Evolutionary conservation across 2,113 vertebrate species (phyloP), one percentile per base, ranked within the genome.

Genomic region (Mixornis gularis): DNA sequence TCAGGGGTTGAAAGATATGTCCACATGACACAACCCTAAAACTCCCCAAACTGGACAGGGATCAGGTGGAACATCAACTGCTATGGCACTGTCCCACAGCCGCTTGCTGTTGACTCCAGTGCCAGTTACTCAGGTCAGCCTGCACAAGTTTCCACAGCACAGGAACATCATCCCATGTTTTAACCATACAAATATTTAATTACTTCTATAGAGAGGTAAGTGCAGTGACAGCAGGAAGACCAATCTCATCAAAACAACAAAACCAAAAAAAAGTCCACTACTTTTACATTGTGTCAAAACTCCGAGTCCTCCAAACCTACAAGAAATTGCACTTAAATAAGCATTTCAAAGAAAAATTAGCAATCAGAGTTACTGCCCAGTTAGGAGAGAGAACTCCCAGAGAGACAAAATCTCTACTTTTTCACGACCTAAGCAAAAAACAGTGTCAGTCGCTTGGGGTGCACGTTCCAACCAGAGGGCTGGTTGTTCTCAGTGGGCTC

Each of bases 111-210:
- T 49, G 19, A 30, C 12, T 77, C 27, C 51, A 62, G 27, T 40
- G 25, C 12, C 27, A 49, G 14, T 84, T 51, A 29, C 25, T 69
- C 68, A 55, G 17, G 16, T 55, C 24, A 84, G 20, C 26, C 26
- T 34, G 24, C 12, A 36, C 17, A n/a, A 12, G 13, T 5, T n/a
- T 46, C 13, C 17, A 65, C 29, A 44, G 41, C 22, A 41, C 0
- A 51, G 16, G 9, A 88, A 22, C 0, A 0, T 38, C 8, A 17
- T 13, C 19, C 13, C 4, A 3, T n/a, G 12, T 8, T 72, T 55
- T 44, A 40, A 16, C 22, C 12, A 19, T 3, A 30, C 5, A 63
- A 59, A 51, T 29, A 43, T 10, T 43, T 59, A 46, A 46, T 46
- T 59, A 51, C 32, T 38, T 25, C 6, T 38, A 12, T 25, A 48